A percentile compares a stretch with the other conserved stretches of the same genome.
phyloP scores from a whole-genome alignment of 2,113 vertebrate species.

The Bufo bufo region DNA sequence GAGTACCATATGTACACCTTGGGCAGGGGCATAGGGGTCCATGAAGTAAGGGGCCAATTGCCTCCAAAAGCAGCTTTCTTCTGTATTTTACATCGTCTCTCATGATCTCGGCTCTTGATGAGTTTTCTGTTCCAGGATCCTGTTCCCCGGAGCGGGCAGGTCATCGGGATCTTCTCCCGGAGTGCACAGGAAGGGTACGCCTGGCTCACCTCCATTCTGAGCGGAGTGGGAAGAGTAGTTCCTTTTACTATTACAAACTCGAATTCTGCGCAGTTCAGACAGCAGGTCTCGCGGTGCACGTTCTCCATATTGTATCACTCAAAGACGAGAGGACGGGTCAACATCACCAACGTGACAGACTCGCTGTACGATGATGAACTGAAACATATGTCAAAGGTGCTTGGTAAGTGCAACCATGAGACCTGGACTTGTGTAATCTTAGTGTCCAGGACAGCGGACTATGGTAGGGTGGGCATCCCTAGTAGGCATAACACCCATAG shows the following conservation, averaged over 20 bases:
- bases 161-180: conserved; percentile 21
- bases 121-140: neutral
- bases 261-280: neutral
- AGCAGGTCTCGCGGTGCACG: neutral
- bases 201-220: neutral
- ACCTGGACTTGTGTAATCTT: neutral
- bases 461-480: neutral
- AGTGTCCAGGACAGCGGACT: neutral
- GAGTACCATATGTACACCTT: no score
- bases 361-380: conserved; percentile 26
- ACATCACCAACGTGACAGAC: conserved; percentile 41
- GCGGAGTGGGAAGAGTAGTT: neutral
- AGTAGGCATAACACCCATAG: neutral
- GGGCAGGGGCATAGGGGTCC: no score
- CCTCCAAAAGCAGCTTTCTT: no score
- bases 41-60: no score
- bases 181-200: neutral
- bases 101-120: neutral
- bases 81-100: neutral
- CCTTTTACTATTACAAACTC: conserved; percentile 19
- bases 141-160: neutral
- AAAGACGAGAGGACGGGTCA: conserved; percentile 9
- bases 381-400: neutral
- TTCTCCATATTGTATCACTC: conserved; percentile 39
- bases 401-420: neutral